These are phyloP conservation scores for Tragopan temminckii DNA, from an alignment of 2,797 vertebrate species.

Conservation along the genomic window DNA sequence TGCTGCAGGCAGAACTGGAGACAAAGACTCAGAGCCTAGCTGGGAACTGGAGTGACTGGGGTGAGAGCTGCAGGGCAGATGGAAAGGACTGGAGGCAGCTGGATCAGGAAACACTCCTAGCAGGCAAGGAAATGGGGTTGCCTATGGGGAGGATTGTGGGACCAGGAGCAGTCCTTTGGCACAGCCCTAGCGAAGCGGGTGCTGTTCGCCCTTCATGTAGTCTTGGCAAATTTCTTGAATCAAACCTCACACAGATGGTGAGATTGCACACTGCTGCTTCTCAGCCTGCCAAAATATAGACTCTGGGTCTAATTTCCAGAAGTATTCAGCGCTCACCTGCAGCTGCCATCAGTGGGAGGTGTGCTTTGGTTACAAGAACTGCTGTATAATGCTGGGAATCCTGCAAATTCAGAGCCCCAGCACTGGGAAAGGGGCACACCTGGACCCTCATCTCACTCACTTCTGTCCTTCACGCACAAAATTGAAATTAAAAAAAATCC, in stretches of 20 bases:
- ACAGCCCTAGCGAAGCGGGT: not conserved
- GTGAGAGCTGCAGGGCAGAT: not conserved
- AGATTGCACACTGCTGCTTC: not conserved
- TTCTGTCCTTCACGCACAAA: not conserved
- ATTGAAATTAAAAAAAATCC: not conserved
- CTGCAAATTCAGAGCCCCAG: not conserved
- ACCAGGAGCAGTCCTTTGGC: not conserved
- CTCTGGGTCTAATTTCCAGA: slow-evolving; percentile 9
- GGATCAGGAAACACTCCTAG: not conserved
- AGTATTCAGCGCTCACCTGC: not conserved
- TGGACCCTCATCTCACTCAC: not conserved
- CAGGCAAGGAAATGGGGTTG: not conserved
- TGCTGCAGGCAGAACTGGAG: not conserved
- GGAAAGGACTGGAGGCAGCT: not conserved
- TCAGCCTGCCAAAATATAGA: not conserved
- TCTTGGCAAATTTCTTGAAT: not conserved
- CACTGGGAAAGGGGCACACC: not conserved
- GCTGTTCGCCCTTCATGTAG: rapidly evolving
- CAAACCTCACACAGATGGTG: not conserved
- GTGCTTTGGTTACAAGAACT: not conserved
- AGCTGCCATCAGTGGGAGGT: not conserved
- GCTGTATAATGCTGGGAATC: not conserved
- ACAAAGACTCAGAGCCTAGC: not conserved
- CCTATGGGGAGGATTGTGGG: not conserved
- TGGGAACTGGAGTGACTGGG: not conserved